Evolutionary conservation across 1,140 invertebrate genomes (phyloP), one percentile per base, ranked within the genome.

Genomic region (Globodera ellingtonae): DNA sequence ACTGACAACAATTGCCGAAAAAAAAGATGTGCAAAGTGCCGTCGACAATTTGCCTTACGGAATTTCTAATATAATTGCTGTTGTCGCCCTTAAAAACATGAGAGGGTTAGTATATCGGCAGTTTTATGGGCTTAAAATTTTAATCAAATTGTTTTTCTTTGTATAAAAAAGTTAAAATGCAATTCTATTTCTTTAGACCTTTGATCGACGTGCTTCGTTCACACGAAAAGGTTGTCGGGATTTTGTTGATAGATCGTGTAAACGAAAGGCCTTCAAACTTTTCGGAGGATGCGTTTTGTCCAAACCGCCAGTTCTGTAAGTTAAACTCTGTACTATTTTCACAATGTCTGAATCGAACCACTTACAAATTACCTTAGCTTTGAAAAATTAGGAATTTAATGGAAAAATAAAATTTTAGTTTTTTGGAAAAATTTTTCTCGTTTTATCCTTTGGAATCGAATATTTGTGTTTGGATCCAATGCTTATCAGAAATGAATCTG

Each of bases 251-350:
- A 59, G 18, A 66, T 47, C 24, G 46, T 9, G 59, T n/a, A 69
- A 73, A 52, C 15, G 35, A 70, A 9, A 56, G 46, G 9, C 80
- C 79, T 44, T 44, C 8, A 44, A n/a, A 13, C 2, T 82, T 82
- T 59, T 82, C 81, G 9, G 81, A 82, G 70, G 81, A 82, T 65
- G 59, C 73, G 24, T 65, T 8, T 47, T 82, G 82, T 82, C 81
- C 81, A 24, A 83, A 82, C 62, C 24, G 72, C 21, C 73, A 82
- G 69, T 82, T 84, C 77, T 80, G 81, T 82, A 80, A 84, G 62
- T 56, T 82, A 56, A 35, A 35, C 35, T 35, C 35, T 35, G 35
- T 35, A 3, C 35, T 35, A 35, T 35, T 35, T 35, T 35, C 3
- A 35, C 35, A 2, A 35, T 35, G 35, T 35, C 35, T 35, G 35